A percentile compares a stretch with the other conserved stretches of the same genome.
Conservation (phyloP, 1,140 invertebrate species). For the Drosophila busckii region DNA sequence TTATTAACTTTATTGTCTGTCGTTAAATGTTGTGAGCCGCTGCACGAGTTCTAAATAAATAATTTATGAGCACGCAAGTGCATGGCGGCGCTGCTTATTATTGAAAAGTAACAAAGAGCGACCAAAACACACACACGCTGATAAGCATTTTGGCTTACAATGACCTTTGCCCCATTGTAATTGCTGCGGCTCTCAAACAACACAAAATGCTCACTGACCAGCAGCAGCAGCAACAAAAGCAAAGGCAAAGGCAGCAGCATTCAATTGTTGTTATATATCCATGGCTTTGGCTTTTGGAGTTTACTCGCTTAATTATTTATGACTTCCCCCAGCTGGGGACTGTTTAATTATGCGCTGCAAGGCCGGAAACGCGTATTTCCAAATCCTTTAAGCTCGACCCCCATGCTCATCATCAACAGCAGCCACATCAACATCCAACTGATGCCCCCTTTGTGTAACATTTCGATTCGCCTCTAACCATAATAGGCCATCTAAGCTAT, state of each 20-base stretch:
- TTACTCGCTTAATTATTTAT: conserved; percentile 56
- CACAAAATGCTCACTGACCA: no score
- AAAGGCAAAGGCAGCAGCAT: conserved; percentile 5
- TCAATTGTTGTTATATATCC: no score
- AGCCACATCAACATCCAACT: no score
- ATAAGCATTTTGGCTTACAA: conserved; percentile 25
- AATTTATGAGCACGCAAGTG: conserved; percentile 29
- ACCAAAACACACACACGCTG: no score
- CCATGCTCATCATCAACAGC: no score
- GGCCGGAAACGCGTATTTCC: conserved; percentile 50
- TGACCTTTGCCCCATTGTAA: conserved; percentile 15
- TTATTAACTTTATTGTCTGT: conserved; percentile 54
- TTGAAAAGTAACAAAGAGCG: no score
- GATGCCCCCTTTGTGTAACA: no score
- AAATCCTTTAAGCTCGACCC: conserved; percentile 60
- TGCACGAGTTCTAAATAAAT: conserved; percentile 59
- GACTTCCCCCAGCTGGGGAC: conserved; percentile 28
- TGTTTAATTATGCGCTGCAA: conserved; percentile 58
- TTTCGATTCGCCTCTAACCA: no score
- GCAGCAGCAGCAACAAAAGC: no score
- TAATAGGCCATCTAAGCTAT: no score
- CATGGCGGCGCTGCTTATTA: conserved; percentile 13
- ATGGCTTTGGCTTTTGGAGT: conserved; percentile 18
- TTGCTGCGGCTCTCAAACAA: no score
- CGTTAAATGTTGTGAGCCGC: conserved; percentile 43